Conservation (phyloP, 2,888 invertebrate genomes). For the Dione juno region DNA sequence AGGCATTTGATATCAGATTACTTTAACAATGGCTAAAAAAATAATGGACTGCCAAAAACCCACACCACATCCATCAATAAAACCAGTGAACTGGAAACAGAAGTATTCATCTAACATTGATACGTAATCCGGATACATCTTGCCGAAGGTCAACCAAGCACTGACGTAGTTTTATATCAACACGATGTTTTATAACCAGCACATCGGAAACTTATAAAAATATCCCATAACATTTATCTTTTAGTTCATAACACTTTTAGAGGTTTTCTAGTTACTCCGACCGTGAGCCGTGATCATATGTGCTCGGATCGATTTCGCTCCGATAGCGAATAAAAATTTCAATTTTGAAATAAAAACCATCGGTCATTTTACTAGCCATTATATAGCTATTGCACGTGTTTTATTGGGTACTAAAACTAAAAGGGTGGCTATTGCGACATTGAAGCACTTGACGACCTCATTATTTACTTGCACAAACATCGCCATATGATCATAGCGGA, state of each 20-base stretch:
- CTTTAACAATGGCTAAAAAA: not conserved
- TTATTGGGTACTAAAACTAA: slow-evolving; percentile 77
- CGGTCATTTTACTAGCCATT: slow-evolving; percentile 60
- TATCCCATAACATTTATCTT: slow-evolving; percentile 46
- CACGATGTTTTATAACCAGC: slow-evolving; percentile 61
- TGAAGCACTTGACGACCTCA: slow-evolving; percentile 61
- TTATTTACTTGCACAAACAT: slow-evolving; percentile 42
- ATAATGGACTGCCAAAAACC: slow-evolving; percentile 34
- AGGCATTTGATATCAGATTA: not conserved
- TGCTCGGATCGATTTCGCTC: slow-evolving; percentile 35
- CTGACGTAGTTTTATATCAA: slow-evolving; percentile 69
- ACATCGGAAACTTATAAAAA: slow-evolving; percentile 73
- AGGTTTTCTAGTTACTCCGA: slow-evolving; percentile 34
- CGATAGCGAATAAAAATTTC: slow-evolving; percentile 33
- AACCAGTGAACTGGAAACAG: slow-evolving; percentile 39
- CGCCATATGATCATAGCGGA: slow-evolving; percentile 34
- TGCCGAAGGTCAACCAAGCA: slow-evolving; percentile 56
- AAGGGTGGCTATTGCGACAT: slow-evolving; percentile 75
- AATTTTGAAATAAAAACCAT: slow-evolving; percentile 49
- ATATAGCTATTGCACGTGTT: slow-evolving; percentile 61
- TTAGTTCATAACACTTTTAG: slow-evolving; percentile 35
- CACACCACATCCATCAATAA: slow-evolving; percentile 40
- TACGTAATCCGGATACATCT: slow-evolving; percentile 45
- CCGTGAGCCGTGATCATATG: slow-evolving; percentile 15
- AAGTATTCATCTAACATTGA: slow-evolving; percentile 47